phyloP scores from a whole-genome alignment of 2,888 invertebrate species.

The Chironomus tentans region DNA sequence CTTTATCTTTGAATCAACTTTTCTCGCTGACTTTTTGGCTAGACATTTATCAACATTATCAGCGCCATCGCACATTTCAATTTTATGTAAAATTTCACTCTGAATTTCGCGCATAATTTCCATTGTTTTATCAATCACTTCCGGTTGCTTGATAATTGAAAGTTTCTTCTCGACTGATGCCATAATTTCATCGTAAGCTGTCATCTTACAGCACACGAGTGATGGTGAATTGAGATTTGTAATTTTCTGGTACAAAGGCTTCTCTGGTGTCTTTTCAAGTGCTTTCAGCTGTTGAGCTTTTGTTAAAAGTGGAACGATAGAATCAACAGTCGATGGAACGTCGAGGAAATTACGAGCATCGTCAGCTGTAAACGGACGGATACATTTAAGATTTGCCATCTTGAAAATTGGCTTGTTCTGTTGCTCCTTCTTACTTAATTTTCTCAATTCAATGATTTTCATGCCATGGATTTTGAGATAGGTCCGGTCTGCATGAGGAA shows the following conservation, averaged over 20 bases:
- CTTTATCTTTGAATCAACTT: background rate
- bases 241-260: background rate
- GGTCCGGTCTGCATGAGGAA: background rate
- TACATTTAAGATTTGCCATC: background rate
- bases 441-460: background rate
- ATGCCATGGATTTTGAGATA: conserved; percentile 5
- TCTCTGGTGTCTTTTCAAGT: background rate
- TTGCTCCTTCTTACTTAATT: background rate
- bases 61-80: background rate
- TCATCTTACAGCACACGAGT: conserved; percentile 1
- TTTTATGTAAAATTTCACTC: conserved; percentile 1
- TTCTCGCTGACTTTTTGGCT: too few species aligned
- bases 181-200: conserved; percentile 13
- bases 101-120: background rate
- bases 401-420: background rate
- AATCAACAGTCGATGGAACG: conserved; percentile 10
- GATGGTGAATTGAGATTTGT: conserved; percentile 11
- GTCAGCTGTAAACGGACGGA: conserved; percentile 6
- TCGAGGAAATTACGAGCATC: background rate
- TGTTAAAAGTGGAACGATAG: background rate
- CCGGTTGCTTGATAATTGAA: background rate
- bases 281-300: background rate
- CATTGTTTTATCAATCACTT: background rate
- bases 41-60: background rate
- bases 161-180: background rate